Evolutionary conservation across 2,797 vertebrate genomes (phyloP), one percentile per base, ranked within the genome.

Genomic region (Falco naumanni): DNA sequence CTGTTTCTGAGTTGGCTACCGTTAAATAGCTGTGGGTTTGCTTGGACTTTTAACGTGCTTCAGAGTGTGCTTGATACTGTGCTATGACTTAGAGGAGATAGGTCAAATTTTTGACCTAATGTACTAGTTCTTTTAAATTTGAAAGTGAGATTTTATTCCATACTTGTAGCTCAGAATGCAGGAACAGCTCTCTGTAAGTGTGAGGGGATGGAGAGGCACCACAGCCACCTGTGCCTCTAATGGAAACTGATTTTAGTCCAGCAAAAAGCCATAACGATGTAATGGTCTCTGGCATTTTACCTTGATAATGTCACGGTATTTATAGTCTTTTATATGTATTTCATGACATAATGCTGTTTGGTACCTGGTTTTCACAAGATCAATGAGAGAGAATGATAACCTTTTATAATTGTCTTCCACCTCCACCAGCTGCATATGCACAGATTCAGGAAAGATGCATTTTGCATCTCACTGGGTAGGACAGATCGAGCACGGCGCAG

Each of bases 151-250:
- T 90, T 91, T 86, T 50, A 16, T 9, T 43, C 57, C 0, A 0
- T 39, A 0, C 39, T 70, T 10, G 25, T 26, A 61, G 66, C 25
- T 65, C 2, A 1, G 41, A 29, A 39, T 0, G 3, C 22, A 11
- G 53, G 70, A 61, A 16, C 34, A 63, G 66, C 43, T 69, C n/a
- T 69, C 43, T 0, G 0, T 6, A 9, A 41, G 65, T 0, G 0
- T 0, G 0, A 21, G 1, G 6, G 70, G 66, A n/a, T 2, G 19
- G 51, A n/a, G 54, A 37, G 69, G 56, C 24, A 17, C n/a, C 0
- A 0, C 1, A 0, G 20, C 48, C 5, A 2, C 43, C 75, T 15
- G 16, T 0, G 2, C 37, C 51, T 65, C 80, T n/a, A 21, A 59
- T 17, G 34, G 86, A 56, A 86, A 59, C 74, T 1, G 28, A 37